Evolutionary conservation across 1,140 invertebrate species (phyloP), one percentile per base, ranked within the genome.

Genomic region (Dicyema japonicum): DNA sequence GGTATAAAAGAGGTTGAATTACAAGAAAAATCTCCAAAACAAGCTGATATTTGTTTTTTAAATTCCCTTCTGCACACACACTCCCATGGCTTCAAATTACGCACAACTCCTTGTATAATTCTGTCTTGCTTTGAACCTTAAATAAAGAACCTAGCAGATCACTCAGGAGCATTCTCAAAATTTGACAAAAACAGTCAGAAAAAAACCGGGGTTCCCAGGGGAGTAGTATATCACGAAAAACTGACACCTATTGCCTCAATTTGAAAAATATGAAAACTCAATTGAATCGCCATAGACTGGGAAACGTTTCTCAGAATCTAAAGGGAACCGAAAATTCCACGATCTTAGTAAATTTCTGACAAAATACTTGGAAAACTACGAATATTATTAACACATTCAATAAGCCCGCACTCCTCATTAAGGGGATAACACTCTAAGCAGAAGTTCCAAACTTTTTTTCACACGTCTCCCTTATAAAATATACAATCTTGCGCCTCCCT

Each of bases 351-450:
- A 13, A 75, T 44, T 19, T 59, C 56, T 29, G 64, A 50, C 9
- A 85, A 44, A 21, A 58, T 47, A 4, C 59, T 56, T 17, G 75
- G 59, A 5, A 80, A 57, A 0, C 69, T 67, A 9, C 64, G 46
- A 6, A 88, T 58, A 51, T 88, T 72, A 1, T 66, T 65, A 13
- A 92, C 60, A 75, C 80, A 92, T 47, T 94, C 76, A 22, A 94
- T 66, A 9, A 94, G 44, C 1, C 85, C 85, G 44, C 75, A 78
- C 38, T 74, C 65, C 47, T 85, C 74, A 40, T 76, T 76, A 13
- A 92, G 54, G 78, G 75, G n/a, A 74, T 60, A 4, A 82, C 75
- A 32, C 64, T 57, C 59, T 61, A 34, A 19, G n/a, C n/a, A n/a
- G n/a, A n/a, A n/a, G n/a, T n/a, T n/a, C n/a, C n/a, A n/a, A n/a